Percentiles rank a stretch among this genome's conserved stretches.
Conservation (phyloP, 2,797 vertebrate genomes). For the Crenichthys baileyi region DNA sequence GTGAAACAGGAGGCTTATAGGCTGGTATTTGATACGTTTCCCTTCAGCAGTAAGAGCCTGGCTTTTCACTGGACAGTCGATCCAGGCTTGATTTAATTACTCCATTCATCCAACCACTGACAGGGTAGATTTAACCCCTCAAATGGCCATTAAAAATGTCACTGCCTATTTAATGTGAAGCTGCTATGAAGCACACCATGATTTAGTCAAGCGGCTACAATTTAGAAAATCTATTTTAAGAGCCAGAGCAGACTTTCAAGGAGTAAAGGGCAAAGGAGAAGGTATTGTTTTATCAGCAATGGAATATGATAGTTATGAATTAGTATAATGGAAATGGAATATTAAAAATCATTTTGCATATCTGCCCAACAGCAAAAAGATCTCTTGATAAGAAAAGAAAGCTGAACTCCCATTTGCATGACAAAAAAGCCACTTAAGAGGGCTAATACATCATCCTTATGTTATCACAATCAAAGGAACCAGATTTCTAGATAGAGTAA, state of each 20-base stretch:
- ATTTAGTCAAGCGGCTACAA: constrained; percentile 56
- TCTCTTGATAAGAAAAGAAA: constrained; percentile 70
- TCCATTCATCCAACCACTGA: constrained; percentile 41
- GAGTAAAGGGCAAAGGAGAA: constrained; percentile 44
- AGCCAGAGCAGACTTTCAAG: constrained; percentile 49
- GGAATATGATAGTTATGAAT: constrained; percentile 48
- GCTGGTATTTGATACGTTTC: constrained; percentile 67
- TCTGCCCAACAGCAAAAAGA: constrained; percentile 75
- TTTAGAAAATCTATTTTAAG: constrained; percentile 44
- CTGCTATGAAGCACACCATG: constrained; percentile 49
- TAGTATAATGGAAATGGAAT: constrained; percentile 65
- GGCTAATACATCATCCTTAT: constrained; percentile 50
- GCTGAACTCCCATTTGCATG: constrained; percentile 68
- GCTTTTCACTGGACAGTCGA: constrained; percentile 64
- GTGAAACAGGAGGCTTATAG: constrained; percentile 75
- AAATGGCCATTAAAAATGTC: constrained; percentile 61
- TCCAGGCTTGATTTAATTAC: constrained; percentile 74
- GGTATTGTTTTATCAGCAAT: constrained; percentile 58
- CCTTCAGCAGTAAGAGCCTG: constrained; percentile 66
- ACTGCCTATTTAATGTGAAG: constrained; percentile 54
- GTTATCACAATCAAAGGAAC: constrained; percentile 55
- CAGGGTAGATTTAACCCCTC: constrained; percentile 48
- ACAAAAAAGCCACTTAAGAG: constrained; percentile 65
- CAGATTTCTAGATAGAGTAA: constrained; percentile 61
- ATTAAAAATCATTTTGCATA: constrained; percentile 70